Evolutionary conservation across 2,888 invertebrate species (phyloP), one percentile per base, ranked within the genome.

Genomic region (Epiperipatus broadwayi): DNA sequence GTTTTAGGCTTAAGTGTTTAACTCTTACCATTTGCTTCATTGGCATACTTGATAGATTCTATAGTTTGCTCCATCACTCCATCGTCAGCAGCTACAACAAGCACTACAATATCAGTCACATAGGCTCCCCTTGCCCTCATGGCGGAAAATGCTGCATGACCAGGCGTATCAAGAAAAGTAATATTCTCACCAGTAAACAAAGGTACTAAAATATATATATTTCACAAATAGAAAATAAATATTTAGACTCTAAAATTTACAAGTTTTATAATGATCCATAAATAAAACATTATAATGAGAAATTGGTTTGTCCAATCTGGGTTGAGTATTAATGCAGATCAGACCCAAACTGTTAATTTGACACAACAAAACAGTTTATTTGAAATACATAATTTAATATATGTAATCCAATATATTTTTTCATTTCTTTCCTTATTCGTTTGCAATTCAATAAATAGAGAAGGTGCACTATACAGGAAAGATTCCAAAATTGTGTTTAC

Each of bases 41-140:
- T 68, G 0, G 89, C 89, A 73, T 84, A 77, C 47, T 72, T 59
- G 20, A 97, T 77, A 20, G 84, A 85, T 62, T 97, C 87, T 2
- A 76, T 55, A 0, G 97, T 97, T 66, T 97, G 97, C 41, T 85
- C 80, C 87, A 91, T 95, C 30, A 95, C 91, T 3, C 97, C 93
- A 61, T 97, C 97, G 59, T 97, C 95, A 0, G 93, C 95, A 2
- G 97, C 97, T 28, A 99, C 87, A 19, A 97, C 93, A 39, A 95
- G 64, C 42, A 93, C 76, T 37, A 93, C 81, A 38, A 95, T 73
- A 59, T 97, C 97, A 0, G 97, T 95, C n/a, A 78, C 73, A 49
- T 70, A 66, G 1, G 95, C 93, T n/a, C 97, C 97, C 35, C 95
- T 71, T 5, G 78, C 73, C 39, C 95, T 65, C 89, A 97, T 93